Evolutionary conservation across 2,113 vertebrate genomes (phyloP), one percentile per base, ranked within the genome.

Genomic region (Triplophysa dalaica): DNA sequence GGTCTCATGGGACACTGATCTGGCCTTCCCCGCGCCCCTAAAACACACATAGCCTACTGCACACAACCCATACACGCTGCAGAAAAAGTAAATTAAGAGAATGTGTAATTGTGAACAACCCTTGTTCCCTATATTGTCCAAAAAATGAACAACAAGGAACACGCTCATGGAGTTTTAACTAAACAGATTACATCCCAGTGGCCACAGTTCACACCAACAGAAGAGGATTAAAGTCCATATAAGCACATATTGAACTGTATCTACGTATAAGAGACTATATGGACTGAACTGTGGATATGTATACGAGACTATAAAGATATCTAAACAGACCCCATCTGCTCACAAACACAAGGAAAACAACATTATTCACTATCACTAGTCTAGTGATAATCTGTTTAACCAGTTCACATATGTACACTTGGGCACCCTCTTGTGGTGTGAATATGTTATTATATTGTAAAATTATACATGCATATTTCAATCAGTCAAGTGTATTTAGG

Each of bases 181-280:
- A 79, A 72, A 73, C 13, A 79, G 70, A 81, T 76, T 79, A 81
- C 29, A 48, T 50, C 60, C 16, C 16, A 45, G 16, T 1, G 19
- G 43, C 48, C 75, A 50, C 17, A 54, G 54, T 41, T 24, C 38
- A 16, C 26, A 54, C 19, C 12, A 43, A 45, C 17, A 72, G 52
- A 77, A 5, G 50, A 79, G 64, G 64, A 73, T 24, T 48, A 80
- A 0, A 5, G 16, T 43, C 10, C 2, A 56, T 45, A 73, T 26
- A 73, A 13, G 8, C 1, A 60, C 24, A 68, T 7, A 8, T 14
- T 4, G 13, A 50, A 29, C n/a, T 45, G 12, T 45, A 38, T 24
- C 2, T 62, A 54, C 33, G 13, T 16, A 58, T 5, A 9, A 4
- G 29, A 29, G 12, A 3, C 29, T 58, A 17, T 41, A 38, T 1